Base-by-base conservation (phyloP, 23 tunicate species). In the Ciona savignyi region DNA sequence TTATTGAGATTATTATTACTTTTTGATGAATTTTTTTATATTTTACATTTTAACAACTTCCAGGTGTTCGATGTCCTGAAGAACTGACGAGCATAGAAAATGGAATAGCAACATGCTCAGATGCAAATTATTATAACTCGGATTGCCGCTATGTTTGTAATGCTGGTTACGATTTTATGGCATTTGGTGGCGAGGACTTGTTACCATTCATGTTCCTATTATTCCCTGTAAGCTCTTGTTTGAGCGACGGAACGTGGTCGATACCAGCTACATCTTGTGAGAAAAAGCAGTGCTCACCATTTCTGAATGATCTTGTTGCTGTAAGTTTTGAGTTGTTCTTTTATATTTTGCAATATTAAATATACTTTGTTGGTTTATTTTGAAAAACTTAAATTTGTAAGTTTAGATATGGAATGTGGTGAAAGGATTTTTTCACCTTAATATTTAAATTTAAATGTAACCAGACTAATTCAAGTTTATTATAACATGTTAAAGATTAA, bases 161-260 rank as follows among this genome's bases (percentile, higher is more conserved):
- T 61, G 35, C 81, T 34, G 94, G 94, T 9, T 80, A 86, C 68
- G 76, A 80, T 31, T 86, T 65, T 33, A 66, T 33, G 27, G 77
- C 42, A 2, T 30, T 33, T 3, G 25, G 51, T 27, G 20, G 32
- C 1, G 30, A 27, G 2, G 32, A 63, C 3, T 49, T 51, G 30
- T 15, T 42, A 4, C 72, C 34, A 29, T 27, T 29, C 27, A 48
- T 48, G 25, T 3, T 22, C 22, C 34, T 29, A 21, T 27, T 61
- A 1, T 3, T 77, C 32, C 72, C 72, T 1, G 28, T 34, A 1
- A n/a, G 49, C 70, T 32, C 49, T 27, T 80, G 84, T 62, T 23
- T 31, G n/a, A 34, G 62, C 19, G 73, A 71, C 33, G 70, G 60
- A 1, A 71, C 77, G 0, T 80, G 84, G 84, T 28, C 51, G 32